Conservation (phyloP, 2,113 vertebrate genomes). For the Fulmarus glacialis region DNA sequence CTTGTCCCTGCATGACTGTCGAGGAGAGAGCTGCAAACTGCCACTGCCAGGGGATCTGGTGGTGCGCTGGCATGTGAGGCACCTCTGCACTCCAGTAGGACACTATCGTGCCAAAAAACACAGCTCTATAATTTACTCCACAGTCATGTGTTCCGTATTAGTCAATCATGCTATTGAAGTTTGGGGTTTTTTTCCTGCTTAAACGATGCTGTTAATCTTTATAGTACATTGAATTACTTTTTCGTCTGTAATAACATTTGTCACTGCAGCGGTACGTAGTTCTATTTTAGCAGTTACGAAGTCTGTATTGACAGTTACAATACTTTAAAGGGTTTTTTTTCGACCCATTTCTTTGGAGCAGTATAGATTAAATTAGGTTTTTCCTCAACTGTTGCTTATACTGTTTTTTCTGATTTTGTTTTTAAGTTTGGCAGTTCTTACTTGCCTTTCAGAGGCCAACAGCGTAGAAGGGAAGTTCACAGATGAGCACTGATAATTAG, state of each 20-base stretch:
- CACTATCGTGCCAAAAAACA: neutral
- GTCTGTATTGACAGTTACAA: neutral
- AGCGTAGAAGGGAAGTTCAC: neutral
- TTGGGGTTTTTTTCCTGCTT: neutral
- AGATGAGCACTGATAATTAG: neutral
- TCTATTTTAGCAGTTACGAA: neutral
- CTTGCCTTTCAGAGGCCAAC: neutral
- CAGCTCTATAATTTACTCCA: neutral
- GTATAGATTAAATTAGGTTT: neutral
- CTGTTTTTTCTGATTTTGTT: rapidly evolving
- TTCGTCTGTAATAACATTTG: neutral
- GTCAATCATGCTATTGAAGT: neutral
- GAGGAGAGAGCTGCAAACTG: neutral
- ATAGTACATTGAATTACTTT: neutral
- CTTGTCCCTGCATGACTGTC: neutral
- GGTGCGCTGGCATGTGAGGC: neutral
- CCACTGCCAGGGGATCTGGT: neutral
- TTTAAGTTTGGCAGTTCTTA: neutral
- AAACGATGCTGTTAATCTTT: neutral
- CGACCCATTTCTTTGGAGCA: neutral
- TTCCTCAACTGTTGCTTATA: neutral
- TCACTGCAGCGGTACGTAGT: rapidly evolving
- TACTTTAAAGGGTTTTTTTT: neutral
- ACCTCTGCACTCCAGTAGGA: neutral
- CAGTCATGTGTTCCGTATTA: neutral